Percentiles rank a stretch among this genome's conserved stretches.
phyloP scores from a whole-genome alignment of 2,113 vertebrate species.

The Chaenogobius annularis region DNA sequence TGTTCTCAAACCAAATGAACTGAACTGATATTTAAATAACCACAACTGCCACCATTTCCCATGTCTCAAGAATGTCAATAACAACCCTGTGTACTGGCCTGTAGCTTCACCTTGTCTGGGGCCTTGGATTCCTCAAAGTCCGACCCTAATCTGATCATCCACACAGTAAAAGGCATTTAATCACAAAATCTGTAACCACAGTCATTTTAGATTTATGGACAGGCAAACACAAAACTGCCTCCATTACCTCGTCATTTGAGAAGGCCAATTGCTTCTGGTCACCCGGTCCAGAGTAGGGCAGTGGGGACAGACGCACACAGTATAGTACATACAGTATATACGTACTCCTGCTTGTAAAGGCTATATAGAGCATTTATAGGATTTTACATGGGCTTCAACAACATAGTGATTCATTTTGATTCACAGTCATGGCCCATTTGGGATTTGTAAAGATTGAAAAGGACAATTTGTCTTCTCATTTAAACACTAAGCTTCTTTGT shows the following conservation, averaged over 20 bases:
- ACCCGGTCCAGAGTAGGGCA: conserved; percentile 39
- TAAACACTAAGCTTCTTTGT: conserved; percentile 38
- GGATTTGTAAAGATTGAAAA: conserved; percentile 50
- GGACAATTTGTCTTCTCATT: conserved; percentile 46
- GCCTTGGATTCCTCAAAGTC: conserved; percentile 33
- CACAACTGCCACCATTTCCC: too few relatives aligned
- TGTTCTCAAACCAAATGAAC: too few relatives aligned
- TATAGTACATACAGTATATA: not conserved
- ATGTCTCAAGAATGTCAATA: conserved; percentile 44
- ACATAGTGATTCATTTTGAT: conserved; percentile 52
- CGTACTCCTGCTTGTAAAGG: conserved; percentile 25
- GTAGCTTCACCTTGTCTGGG: conserved; percentile 32
- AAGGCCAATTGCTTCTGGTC: conserved; percentile 64
- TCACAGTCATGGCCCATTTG: conserved; percentile 32
- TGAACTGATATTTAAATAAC: too few relatives aligned
- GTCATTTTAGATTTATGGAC: conserved; percentile 29
- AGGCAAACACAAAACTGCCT: conserved; percentile 53
- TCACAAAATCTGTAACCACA: conserved; percentile 48
- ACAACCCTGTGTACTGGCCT: conserved; percentile 19
- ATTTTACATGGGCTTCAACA: conserved; percentile 51
- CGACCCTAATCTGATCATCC: conserved; percentile 41
- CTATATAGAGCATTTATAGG: conserved; percentile 39
- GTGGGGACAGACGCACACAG: conserved; percentile 34
- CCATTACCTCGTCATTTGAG: conserved; percentile 60
- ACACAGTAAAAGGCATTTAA: conserved; percentile 56